Evolutionary conservation across 1,140 invertebrate genomes (phyloP), one percentile per base, ranked within the genome.

Genomic region (Triops longicaudatus): DNA sequence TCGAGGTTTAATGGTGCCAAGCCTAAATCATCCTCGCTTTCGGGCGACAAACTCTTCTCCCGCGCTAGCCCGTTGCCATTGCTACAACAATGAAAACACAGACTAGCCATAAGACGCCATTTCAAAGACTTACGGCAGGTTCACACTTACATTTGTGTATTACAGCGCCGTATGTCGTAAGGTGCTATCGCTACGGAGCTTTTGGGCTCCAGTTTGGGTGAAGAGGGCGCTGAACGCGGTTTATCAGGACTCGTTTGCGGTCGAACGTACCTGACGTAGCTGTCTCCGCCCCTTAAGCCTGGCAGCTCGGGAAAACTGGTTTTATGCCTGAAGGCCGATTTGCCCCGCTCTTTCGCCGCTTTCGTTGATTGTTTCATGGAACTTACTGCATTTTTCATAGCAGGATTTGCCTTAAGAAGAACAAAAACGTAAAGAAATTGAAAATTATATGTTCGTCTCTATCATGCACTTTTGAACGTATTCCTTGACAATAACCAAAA

Each of bases 311-410:
- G 92, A 79, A 91, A 92, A 12, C 88, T 91, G 75, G 89, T 90
- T 81, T 89, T 89, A 1, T 71, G 31, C 12, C 77, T 72, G 26
- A 78, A 77, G 74, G 81, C 81, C 78, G 89, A 89, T 83, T 91
- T 91, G 2, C 91, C 90, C 78, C 89, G 87, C 82, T 92, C 91
- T 85, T 91, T 92, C 2, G 93, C 90, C 91, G 92, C 78, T 42
- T 31, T 77, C 10, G 72, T 14, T 73, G 28, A 63, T 42, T 50
- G 43, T 87, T 88, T 90, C 87, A 93, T 91, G 83, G 90, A 90
- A 87, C 92, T 92, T 73, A 93, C 90, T 80, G 91, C 91, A 81
- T 89, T 91, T 86, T 91, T 92, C 82, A 93, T 86, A 80, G 91
- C 91, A 79, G 92, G 91, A 86, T 93, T 93, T 42, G 91, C 91